phyloP scores from a whole-genome alignment of 2,797 vertebrate genomes.

The Buphagus erythrorhynchus region DNA sequence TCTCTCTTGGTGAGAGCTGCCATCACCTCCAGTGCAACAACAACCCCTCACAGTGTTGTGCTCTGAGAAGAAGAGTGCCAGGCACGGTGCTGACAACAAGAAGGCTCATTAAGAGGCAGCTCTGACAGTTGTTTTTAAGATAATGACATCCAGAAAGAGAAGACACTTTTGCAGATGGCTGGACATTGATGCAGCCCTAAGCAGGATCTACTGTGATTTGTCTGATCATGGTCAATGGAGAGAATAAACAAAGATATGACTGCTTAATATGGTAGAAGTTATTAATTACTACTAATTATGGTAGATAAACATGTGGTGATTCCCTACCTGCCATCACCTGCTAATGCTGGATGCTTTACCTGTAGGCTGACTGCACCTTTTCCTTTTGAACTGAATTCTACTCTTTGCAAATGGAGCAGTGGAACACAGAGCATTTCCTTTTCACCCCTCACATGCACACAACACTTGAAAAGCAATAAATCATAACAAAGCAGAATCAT shows the following conservation, averaged over 20 bases:
- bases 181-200: neutral
- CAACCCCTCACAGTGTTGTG: accelerated
- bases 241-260: neutral
- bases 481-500: neutral
- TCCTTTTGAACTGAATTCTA: neutral
- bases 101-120: neutral
- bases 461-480: neutral
- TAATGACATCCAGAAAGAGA: neutral
- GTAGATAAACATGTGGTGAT: neutral
- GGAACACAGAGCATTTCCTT: neutral
- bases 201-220: neutral
- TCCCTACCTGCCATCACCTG: neutral
- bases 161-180: neutral
- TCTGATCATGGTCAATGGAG: neutral
- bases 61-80: neutral
- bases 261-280: neutral
- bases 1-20: neutral
- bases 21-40: neutral
- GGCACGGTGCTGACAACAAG: neutral
- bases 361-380: neutral
- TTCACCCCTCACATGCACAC: neutral
- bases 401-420: neutral
- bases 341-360: neutral
- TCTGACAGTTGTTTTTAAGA: neutral
- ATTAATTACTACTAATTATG: neutral